Percentiles rank a stretch among this genome's conserved stretches.
These are phyloP conservation scores for Trochalopteron elliotii DNA, from an alignment of 2,113 vertebrate species.

Conservation along the genomic window DNA sequence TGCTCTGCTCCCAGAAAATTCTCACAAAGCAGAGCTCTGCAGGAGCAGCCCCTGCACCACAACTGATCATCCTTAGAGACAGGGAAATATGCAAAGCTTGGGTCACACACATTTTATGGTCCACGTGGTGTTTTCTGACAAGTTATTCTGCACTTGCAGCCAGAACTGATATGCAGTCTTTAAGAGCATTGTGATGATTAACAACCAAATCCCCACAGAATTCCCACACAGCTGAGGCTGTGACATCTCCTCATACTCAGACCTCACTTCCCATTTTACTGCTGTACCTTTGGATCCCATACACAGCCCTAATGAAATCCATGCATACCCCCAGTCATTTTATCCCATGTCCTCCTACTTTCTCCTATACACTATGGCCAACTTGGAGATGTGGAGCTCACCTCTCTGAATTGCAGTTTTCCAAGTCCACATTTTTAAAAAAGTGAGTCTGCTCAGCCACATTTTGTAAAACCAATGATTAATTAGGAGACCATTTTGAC, in stretches of 20 bases:
- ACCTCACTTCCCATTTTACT: background rate
- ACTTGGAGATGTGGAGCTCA: background rate
- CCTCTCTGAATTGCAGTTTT: background rate
- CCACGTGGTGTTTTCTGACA: background rate
- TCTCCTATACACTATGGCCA: background rate
- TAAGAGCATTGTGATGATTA: background rate
- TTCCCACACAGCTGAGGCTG: background rate
- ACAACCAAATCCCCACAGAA: background rate
- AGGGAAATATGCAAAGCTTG: background rate
- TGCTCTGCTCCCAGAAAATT: background rate
- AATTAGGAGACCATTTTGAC: background rate
- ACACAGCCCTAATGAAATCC: background rate
- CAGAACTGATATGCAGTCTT: background rate
- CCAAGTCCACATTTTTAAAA: background rate
- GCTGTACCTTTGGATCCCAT: background rate
- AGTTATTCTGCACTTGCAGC: background rate
- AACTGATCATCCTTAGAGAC: background rate
- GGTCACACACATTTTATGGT: rapidly evolving
- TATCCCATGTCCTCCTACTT: background rate
- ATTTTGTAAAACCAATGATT: background rate
- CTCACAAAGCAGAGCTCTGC: background rate
- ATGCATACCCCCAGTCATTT: background rate
- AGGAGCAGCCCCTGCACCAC: background rate
- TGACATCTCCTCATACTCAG: background rate
- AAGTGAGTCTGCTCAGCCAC: background rate